Evolutionary conservation across 2,888 invertebrate genomes (phyloP), one percentile per base, ranked within the genome.

Genomic region (Cryptophagus acutangulus): DNA sequence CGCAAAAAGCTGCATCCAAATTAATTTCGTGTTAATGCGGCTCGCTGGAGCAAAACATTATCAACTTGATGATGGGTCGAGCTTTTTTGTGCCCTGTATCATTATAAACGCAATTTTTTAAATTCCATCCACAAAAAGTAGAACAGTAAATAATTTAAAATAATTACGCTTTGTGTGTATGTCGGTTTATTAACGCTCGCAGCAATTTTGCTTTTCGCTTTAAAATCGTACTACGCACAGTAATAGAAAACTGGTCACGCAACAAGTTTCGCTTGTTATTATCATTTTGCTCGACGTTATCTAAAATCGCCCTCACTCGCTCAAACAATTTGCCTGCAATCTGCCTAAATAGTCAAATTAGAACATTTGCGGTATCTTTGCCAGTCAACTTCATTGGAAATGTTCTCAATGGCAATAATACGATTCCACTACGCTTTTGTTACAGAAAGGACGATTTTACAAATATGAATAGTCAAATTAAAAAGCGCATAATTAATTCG

Each of bases 241-340:
- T 42, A 44, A 48, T 46, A 45, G 46, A 45, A 46, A 46, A 43
- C 44, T 41, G 39, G 41, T 26, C n/a, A 31, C 45, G 50, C 53
- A 51, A 53, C 46, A 54, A 54, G 51, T 48, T 52, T 43, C 29
- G n/a, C 17, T 17, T 18, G 17, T 40, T 43, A 46, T 49, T 49
- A 47, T 45, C 43, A 39, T 46, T 48, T 52, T 50, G 44, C 45
- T 38, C 37, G 51, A 48, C 45, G 46, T 45, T 52, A 55, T 58
- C 52, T 50, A 12, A 49, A 54, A 54, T 55, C 51, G 50, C 40
- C 48, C 34, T 46, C 44, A 44, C 40, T 40, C 41, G 3, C 15
- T 36, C 36, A 48, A 54, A 52, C 51, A 56, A 56, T 56, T 56
- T 52, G 53, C 52, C 48, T 45, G 33, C 31, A 33, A 38, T 41